Percentiles rank a stretch among this genome's conserved stretches.
Conservation (phyloP, 2,888 invertebrate species). For the Rotaria macrura region DNA sequence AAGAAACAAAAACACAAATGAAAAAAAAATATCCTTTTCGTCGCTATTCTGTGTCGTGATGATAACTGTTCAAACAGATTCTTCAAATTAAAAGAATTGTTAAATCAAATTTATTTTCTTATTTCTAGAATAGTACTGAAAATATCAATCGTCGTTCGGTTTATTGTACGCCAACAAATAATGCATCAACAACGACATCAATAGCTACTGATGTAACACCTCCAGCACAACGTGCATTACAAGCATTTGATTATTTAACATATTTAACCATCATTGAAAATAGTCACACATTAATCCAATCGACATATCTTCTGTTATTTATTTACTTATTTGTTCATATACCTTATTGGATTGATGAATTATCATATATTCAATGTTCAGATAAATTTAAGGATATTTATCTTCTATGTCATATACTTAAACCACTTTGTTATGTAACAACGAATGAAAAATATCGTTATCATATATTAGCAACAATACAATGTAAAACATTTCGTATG, state of each 20-base stretch:
- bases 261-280: neutral
- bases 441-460: neutral
- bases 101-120: neutral
- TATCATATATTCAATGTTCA: neutral
- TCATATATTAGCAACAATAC: neutral
- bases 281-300: neutral
- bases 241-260: neutral
- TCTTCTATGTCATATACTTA: neutral
- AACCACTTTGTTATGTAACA: conserved; percentile 9
- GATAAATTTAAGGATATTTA: neutral
- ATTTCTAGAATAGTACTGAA: neutral
- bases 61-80: no score
- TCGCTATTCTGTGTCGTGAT: no score
- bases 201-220: neutral
- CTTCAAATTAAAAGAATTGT: no score
- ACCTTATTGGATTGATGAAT: conserved; percentile 5
- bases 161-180: neutral
- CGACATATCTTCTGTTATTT: neutral
- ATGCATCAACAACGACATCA: neutral
- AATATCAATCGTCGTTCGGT: neutral
- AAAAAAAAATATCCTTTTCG: no score
- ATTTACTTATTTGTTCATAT: neutral
- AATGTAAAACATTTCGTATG: conserved; percentile 13
- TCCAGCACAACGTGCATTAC: neutral
- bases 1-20: no score